Percentiles rank a stretch among this genome's conserved stretches.
Conservation (phyloP, 2,113 vertebrate species). For the Muntiacus reevesi region DNA sequence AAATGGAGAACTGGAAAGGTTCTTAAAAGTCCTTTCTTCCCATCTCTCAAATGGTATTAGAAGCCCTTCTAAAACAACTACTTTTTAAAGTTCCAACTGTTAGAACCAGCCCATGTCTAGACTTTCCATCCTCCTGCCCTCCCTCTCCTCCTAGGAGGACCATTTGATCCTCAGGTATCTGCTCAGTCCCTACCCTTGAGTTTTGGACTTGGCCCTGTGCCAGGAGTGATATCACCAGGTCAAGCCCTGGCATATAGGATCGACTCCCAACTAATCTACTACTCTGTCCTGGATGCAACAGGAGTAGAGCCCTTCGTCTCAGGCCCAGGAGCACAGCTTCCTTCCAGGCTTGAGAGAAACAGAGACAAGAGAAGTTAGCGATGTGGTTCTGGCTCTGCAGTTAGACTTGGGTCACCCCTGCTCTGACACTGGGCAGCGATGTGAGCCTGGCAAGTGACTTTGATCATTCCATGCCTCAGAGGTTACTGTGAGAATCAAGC, state of each 20-base stretch:
- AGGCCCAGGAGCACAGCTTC: not conserved
- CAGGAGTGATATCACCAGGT: not conserved
- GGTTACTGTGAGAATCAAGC: not conserved
- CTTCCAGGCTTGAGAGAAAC: not conserved
- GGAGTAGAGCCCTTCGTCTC: not conserved
- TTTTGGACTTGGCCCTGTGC: not conserved
- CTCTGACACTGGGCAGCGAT: not conserved
- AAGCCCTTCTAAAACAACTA: not conserved
- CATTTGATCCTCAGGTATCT: not conserved
- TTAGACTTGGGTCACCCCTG: not conserved
- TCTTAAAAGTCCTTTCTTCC: not conserved
- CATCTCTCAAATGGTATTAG: not conserved
- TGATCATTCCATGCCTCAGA: not conserved
- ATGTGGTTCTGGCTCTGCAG: not conserved
- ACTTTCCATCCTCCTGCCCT: not conserved
- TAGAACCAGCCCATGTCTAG: not conserved
- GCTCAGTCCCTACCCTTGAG: not conserved
- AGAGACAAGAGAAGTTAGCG: not conserved
- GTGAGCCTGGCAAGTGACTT: not conserved
- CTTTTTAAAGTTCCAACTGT: not conserved
- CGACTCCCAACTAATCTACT: not conserved
- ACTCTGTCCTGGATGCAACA: not conserved
- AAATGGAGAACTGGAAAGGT: not conserved
- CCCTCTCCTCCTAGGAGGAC: not conserved
- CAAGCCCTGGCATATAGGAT: not conserved